Base-by-base conservation (phyloP, 1,140 invertebrate species). In the Magallana gigas region DNA sequence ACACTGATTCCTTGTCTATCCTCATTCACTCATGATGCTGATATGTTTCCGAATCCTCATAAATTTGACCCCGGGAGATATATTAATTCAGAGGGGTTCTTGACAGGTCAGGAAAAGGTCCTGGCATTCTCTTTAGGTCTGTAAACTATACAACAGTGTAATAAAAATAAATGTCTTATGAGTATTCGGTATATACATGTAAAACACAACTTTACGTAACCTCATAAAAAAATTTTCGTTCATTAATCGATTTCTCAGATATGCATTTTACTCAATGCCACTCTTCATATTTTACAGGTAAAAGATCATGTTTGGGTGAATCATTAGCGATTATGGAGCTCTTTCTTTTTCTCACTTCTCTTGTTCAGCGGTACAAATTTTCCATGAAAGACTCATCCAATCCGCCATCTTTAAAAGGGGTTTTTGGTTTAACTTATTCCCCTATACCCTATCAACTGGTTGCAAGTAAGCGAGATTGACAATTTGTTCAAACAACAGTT, bases 41-140 rank as follows among this genome's bases (percentile, higher is more conserved):
- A 90, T 9, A 3, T 91, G 1, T 97, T 97, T 97, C 95, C 95
- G 1, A 96, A 97, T 93, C 97, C 97, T 0, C 94, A 96, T 76
- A 94, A 95, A 56, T 97, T 97, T 90, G 94, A 96, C 1, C 97
- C 97, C 0, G 96, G 97, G 89, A 94, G 97, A 83, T 95, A 95
- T 89, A 87, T 95, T n/a, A 85, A 90, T 16, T 80, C 56, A 23
- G 64, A 87, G 14, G 90, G 88, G 0, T 88, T 88, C 57, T 59
- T 87, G n/a, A 64, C 57, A 5, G 62, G 29, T 18, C 85, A 18
- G 5, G 88, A 90, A 29, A 88, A 89, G 60, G 85, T 91, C 71
- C 81, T 91, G 71, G 87, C 90, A 48, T 91, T 91, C 60, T 88
- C 84, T 56, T 57, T 91, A 1, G 90, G 90, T 90, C 86, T 85